phyloP scores from a whole-genome alignment of 2,888 invertebrate species.

The Hipparchia sbordonii region DNA sequence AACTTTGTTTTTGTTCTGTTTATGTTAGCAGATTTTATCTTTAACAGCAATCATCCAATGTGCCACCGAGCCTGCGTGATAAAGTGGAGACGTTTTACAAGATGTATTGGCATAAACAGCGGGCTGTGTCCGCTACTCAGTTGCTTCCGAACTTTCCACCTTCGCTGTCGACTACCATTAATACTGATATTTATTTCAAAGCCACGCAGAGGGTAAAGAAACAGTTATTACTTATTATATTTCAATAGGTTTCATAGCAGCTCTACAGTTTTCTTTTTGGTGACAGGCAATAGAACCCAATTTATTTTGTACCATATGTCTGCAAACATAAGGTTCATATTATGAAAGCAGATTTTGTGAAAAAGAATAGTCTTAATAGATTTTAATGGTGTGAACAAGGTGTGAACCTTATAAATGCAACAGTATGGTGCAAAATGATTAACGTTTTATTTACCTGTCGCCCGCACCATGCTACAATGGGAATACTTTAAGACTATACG shows the following conservation, averaged over 20 bases:
- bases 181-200: conserved; percentile 68
- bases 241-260: background rate
- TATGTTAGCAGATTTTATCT: background rate
- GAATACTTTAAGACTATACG: background rate
- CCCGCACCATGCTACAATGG: too few species aligned
- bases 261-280: background rate
- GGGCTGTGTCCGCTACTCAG: conserved; percentile 60
- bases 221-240: background rate
- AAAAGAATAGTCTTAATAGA: too few species aligned
- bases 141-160: conserved; percentile 64
- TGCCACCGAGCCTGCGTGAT: conserved; percentile 54
- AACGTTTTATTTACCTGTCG: too few species aligned
- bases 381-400: too few species aligned
- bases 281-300: too few species aligned
- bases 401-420: too few species aligned
- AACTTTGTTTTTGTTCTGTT: background rate
- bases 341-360: too few species aligned
- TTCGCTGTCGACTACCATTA: conserved; percentile 56
- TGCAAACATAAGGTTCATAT: too few species aligned
- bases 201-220: conserved; percentile 64
- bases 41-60: conserved; percentile 43
- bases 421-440: too few species aligned
- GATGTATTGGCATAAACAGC: conserved; percentile 74
- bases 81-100: conserved; percentile 71
- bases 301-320: too few species aligned